A percentile compares a stretch with the other conserved stretches of the same genome.
Conservation (phyloP, 37 sponge, comb jelly and placozoan species). For the Beroe forskalii region DNA sequence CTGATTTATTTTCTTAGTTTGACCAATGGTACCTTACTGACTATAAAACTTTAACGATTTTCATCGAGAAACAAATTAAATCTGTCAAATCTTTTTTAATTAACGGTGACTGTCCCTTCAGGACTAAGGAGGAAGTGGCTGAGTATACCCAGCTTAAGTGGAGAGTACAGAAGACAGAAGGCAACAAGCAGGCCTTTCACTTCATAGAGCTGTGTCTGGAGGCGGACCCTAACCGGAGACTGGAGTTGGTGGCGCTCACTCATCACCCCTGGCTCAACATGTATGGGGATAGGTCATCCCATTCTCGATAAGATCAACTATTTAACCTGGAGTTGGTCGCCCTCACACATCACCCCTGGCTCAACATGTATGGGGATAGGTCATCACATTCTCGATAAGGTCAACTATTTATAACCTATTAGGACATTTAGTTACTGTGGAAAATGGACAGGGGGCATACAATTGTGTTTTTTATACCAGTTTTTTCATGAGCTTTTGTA, state of each 20-base stretch:
- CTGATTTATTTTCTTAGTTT: too few relatives aligned
- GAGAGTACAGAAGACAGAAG: neutral
- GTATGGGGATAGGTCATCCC: neutral
- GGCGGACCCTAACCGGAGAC: constrained; percentile 19
- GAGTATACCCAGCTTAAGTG: neutral
- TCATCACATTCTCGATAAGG: too few relatives aligned
- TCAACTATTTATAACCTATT: too few relatives aligned
- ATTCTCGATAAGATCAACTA: too few relatives aligned
- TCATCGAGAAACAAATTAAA: too few relatives aligned
- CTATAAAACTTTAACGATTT: too few relatives aligned
- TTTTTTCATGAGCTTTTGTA: too few relatives aligned
- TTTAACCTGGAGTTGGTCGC: constrained; percentile 3
- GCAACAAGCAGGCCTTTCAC: neutral
- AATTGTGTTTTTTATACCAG: too few relatives aligned
- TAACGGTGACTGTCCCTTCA: constrained; percentile 19
- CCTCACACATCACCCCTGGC: constrained; percentile 17
- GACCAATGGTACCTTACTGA: too few relatives aligned
- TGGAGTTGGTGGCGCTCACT: neutral
- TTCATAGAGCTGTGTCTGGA: constrained; percentile 21
- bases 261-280: constrained; percentile 45
- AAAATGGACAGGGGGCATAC: too few relatives aligned
- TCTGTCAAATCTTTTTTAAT: too few relatives aligned
- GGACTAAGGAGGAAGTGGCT: neutral
- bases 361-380: constrained; percentile 11
- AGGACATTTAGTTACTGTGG: too few relatives aligned